phyloP scores from a whole-genome alignment of 2,113 vertebrate genomes.

The Phodopus roborovskii region DNA sequence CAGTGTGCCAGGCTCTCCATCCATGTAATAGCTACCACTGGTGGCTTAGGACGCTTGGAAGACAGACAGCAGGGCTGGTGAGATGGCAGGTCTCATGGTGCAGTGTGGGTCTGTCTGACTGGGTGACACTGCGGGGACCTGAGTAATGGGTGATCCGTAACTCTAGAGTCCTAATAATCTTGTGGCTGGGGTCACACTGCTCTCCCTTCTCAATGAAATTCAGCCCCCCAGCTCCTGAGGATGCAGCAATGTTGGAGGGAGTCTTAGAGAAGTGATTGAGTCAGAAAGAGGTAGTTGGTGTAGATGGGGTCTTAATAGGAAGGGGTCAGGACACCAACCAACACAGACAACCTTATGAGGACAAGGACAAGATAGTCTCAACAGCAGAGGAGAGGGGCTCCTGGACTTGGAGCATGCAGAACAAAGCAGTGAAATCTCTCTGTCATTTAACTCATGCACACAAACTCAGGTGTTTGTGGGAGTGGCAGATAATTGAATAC shows the following conservation, averaged over 20 bases:
- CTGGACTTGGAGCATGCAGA: background rate
- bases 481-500: background rate
- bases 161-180: background rate
- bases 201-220: too few species aligned
- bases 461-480: accelerated
- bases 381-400: background rate
- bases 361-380: background rate
- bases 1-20: background rate
- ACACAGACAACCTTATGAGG: background rate
- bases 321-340: background rate
- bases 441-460: background rate
- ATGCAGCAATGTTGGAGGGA: background rate
- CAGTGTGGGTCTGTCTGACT: accelerated
- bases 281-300: background rate
- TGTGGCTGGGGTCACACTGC: accelerated
- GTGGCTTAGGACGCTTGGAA: background rate
- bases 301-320: background rate
- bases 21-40: background rate
- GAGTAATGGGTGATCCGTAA: accelerated
- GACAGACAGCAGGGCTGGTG: accelerated
- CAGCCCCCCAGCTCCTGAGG: background rate
- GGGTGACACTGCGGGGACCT: too few species aligned
- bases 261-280: background rate
- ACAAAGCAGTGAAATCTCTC: accelerated
- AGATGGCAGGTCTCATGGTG: too few species aligned